Evolutionary conservation across 1,140 invertebrate species (phyloP).

Genomic region (Eupristina koningsbergeri): DNA sequence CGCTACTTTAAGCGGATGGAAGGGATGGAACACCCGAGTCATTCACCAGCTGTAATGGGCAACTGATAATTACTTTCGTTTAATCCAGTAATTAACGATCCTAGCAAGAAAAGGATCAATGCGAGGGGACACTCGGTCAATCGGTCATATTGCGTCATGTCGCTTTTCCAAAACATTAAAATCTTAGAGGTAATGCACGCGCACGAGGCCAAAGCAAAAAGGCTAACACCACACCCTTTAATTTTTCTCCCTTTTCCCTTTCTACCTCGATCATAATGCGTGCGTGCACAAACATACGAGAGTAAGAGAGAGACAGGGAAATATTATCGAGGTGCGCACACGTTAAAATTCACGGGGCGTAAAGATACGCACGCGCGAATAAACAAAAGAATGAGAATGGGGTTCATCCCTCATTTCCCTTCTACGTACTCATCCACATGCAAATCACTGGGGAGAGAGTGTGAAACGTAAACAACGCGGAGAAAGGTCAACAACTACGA

Average conservation of each 20-base stretch:
- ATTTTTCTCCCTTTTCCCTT: not conserved
- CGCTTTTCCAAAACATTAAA: not conserved
- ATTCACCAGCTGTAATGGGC: not conserved
- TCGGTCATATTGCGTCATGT: not conserved
- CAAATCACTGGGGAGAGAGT: slow-evolving; percentile 19
- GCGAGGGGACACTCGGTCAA: too few relatives aligned
- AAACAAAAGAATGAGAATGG: not conserved
- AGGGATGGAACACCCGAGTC: not conserved
- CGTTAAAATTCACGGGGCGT: slow-evolving; percentile 29
- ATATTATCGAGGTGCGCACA: not conserved
- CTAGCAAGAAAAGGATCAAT: too few relatives aligned
- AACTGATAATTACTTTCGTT: not conserved
- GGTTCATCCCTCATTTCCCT: slow-evolving; percentile 17
- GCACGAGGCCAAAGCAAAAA: not conserved
- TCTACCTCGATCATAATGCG: not conserved
- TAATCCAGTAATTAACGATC: not conserved
- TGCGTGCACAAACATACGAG: not conserved
- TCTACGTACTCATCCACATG: slow-evolving; percentile 23
- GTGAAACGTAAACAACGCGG: slow-evolving; percentile 30
- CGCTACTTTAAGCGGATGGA: not conserved
- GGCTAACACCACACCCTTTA: not conserved
- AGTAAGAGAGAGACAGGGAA: too few relatives aligned
- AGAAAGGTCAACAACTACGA: not conserved
- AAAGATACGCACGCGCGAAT: not conserved
- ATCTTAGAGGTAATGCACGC: not conserved